A percentile compares a stretch with the other conserved stretches of the same genome.
Evolutionary conservation across 1,140 invertebrate genomes (phyloP).

Genomic region (Drosophila hydei): DNA sequence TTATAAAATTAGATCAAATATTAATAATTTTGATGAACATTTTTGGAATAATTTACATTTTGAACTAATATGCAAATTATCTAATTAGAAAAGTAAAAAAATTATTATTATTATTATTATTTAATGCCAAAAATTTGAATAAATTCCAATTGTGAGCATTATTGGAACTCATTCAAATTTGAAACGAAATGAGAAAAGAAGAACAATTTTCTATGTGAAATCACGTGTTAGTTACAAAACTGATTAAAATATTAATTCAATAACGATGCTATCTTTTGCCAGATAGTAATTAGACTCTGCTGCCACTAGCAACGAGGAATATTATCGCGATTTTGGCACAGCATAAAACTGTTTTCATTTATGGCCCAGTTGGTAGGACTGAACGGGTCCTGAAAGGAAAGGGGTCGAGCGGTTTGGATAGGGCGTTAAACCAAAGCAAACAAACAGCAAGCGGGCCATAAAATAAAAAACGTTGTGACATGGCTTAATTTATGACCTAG

Average conservation of each 20-base stretch:
- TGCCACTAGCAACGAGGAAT: background rate
- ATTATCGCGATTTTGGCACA: conserved; percentile 7
- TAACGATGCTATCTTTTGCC: conserved; percentile 4
- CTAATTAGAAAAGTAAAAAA: no score
- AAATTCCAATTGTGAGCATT: no score
- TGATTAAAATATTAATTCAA: background rate
- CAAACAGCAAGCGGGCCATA: conserved; percentile 47
- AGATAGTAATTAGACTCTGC: conserved; percentile 4
- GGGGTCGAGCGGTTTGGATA: background rate
- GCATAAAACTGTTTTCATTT: conserved; percentile 17
- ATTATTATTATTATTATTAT: no score
- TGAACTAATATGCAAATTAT: no score
- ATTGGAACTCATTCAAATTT: no score
- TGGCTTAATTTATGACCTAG: conserved; percentile 64
- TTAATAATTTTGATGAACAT: no score
- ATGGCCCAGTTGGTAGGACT: background rate
- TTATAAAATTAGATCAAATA: no score
- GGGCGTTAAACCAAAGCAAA: conserved; percentile 71
- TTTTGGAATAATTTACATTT: no score
- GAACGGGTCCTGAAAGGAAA: background rate
- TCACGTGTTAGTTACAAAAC: no score
- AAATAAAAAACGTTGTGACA: conserved; percentile 48
- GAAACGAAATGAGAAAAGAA: no score
- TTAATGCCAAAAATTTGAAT: no score
- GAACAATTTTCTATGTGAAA: no score